Percentiles rank a stretch among this genome's conserved stretches.
Evolutionary conservation across 2,797 vertebrate species (phyloP).

Genomic region (Lindbergichthys nudifrons): DNA sequence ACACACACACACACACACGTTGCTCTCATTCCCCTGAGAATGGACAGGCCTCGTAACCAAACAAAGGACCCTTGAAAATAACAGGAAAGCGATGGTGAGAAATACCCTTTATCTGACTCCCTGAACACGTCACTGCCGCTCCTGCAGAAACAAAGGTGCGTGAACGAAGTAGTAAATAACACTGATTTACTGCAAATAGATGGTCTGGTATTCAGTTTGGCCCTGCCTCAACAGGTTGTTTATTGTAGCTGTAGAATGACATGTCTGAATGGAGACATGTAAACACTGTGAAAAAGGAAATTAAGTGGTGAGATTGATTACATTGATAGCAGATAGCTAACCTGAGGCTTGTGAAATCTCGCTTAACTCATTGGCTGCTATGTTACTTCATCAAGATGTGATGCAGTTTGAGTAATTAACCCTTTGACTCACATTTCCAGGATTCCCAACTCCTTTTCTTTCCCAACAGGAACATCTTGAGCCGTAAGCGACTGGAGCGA

Average conservation of each 20-base stretch:
- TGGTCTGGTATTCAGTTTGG: conserved; percentile 89
- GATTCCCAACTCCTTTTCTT: too few relatives aligned
- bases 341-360: conserved; percentile 45
- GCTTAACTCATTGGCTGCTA: conserved; percentile 25
- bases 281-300: conserved; percentile 87
- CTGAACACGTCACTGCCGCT: conserved; percentile 95
- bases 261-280: conserved; percentile 86
- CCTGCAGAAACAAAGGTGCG: conserved; percentile 94
- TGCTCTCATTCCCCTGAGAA: conserved; percentile 94
- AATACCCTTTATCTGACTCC: conserved; percentile 97
- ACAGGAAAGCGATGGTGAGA: conserved; percentile 99
- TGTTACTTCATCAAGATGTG: conserved; percentile 7
- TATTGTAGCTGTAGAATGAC: conserved; percentile 82
- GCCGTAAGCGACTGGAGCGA: conserved; percentile 34
- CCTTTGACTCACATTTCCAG: conserved; percentile 11
- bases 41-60: conserved; percentile 90
- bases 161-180: conserved; percentile 94
- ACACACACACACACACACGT: conserved; percentile 19
- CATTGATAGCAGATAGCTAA: conserved; percentile 78
- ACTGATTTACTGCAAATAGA: conserved; percentile 93
- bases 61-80: conserved; percentile 97
- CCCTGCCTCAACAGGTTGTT: conserved; percentile 92
- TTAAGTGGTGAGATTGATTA: conserved; percentile 85
- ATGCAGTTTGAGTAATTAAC: conserved; percentile 16
- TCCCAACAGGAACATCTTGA: neutral